phyloP scores from a whole-genome alignment of 1,140 invertebrate genomes.

The Elysia chlorotica region DNA sequence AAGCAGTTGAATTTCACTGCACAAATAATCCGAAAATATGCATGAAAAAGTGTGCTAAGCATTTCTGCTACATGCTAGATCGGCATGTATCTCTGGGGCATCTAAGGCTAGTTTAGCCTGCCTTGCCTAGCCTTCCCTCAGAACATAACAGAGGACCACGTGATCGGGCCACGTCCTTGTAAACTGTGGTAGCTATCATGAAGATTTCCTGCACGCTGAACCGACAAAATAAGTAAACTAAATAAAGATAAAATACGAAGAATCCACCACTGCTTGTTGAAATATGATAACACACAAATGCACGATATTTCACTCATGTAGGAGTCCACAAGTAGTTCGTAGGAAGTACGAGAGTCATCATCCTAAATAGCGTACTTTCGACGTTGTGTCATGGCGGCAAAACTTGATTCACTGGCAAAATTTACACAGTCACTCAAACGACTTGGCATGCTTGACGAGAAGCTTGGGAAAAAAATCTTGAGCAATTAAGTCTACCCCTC shows the following conservation, averaged over 20 bases:
- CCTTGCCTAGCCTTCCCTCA: background rate
- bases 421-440: too few species aligned
- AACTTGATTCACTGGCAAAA: conserved; percentile 19
- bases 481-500: conserved; percentile 7
- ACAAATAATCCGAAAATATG: too few species aligned
- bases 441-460: background rate
- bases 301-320: background rate
- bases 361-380: background rate
- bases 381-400: conserved; percentile 18
- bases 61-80: too few species aligned
- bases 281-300: background rate
- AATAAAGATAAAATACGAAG: background rate
- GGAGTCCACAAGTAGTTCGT: background rate
- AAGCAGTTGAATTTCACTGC: too few species aligned
- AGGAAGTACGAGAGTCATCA: conserved; percentile 11
- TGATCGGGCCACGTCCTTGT: conserved; percentile 26
- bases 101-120: too few species aligned
- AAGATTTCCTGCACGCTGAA: too few species aligned
- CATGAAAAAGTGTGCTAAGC: too few species aligned
- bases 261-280: background rate
- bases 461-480: background rate
- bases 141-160: conserved; percentile 24
- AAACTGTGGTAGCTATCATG: conserved; percentile 10
- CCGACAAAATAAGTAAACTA: background rate
- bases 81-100: too few species aligned